Evolutionary conservation across 2,113 vertebrate genomes (phyloP).

Genomic region (Tiliqua scincoides): DNA sequence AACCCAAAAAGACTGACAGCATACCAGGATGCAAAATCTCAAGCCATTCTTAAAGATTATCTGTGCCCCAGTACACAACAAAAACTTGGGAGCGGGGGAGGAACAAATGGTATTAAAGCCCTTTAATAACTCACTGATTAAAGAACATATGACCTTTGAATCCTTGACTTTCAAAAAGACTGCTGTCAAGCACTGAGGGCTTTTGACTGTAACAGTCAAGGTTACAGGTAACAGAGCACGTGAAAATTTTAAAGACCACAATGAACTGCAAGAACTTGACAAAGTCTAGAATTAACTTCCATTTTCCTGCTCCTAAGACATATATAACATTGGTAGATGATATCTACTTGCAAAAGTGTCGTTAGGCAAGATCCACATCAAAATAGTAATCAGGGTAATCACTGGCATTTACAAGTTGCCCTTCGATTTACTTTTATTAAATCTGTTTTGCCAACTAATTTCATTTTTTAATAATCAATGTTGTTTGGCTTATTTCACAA

Average conservation of each 20-base stretch:
- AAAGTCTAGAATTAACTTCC: neutral
- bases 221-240: neutral
- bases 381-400: constrained; percentile 16
- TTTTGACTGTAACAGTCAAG: neutral
- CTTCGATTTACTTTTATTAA: constrained; percentile 30
- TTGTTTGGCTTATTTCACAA: neutral
- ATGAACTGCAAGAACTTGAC: constrained; percentile 7
- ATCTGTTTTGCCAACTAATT: neutral
- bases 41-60: neutral
- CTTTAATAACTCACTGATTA: constrained; percentile 27
- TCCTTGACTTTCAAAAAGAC: neutral
- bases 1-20: neutral
- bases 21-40: neutral
- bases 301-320: constrained; percentile 5
- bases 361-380: neutral
- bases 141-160: constrained; percentile 27
- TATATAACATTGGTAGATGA: neutral
- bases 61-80: constrained; percentile 17
- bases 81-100: neutral
- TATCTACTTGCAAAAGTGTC: neutral
- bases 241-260: constrained; percentile 4
- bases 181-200: neutral
- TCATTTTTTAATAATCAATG: constrained; percentile 3
- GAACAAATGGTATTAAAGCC: neutral
- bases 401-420: neutral